phyloP scores from a whole-genome alignment of 1,140 invertebrate genomes.

The Lordiphosa stackelbergi region DNA sequence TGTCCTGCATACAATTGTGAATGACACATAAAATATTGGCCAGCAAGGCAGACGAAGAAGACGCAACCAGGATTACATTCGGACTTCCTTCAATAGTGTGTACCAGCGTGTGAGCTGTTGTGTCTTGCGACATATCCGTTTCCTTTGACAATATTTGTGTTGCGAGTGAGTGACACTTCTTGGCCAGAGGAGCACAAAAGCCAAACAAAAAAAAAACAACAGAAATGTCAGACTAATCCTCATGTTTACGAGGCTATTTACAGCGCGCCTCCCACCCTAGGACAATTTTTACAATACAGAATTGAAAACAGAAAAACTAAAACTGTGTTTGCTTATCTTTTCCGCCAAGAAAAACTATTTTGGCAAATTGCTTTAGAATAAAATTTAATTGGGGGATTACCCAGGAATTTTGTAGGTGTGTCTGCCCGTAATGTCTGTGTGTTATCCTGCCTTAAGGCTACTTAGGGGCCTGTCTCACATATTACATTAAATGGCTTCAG shows the following conservation, averaged over 20 bases:
- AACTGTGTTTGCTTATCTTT: slow-evolving; percentile 63
- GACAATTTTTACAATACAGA: slow-evolving; percentile 67
- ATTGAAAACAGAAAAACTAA: slow-evolving; percentile 30
- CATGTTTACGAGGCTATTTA: slow-evolving; percentile 73
- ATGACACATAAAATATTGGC: slow-evolving; percentile 66
- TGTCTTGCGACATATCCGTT: slow-evolving; percentile 66
- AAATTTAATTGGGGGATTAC: slow-evolving; percentile 74
- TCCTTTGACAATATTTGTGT: slow-evolving; percentile 70
- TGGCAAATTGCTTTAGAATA: slow-evolving; percentile 73
- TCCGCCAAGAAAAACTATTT: slow-evolving; percentile 60
- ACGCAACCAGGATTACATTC: slow-evolving; percentile 51
- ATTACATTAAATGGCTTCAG: slow-evolving; percentile 63
- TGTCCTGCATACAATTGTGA: slow-evolving; percentile 72
- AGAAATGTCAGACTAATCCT: slow-evolving; percentile 49
- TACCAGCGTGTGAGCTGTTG: slow-evolving; percentile 6
- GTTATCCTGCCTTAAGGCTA: slow-evolving; percentile 72
- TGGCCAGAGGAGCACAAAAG: slow-evolving; percentile 57
- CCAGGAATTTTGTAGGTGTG: slow-evolving; percentile 24
- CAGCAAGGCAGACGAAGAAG: slow-evolving; percentile 35
- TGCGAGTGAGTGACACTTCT: slow-evolving; percentile 69
- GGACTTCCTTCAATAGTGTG: slow-evolving; percentile 6
- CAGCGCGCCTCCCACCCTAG: slow-evolving; percentile 52
- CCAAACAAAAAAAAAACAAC: slow-evolving; percentile 8
- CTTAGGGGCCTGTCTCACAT: slow-evolving; percentile 73
- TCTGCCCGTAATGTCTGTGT: slow-evolving; percentile 16